A percentile compares a stretch with the other conserved stretches of the same genome.
phyloP scores from a whole-genome alignment of 2,888 invertebrate genomes.

The Drosophila birchii region DNA sequence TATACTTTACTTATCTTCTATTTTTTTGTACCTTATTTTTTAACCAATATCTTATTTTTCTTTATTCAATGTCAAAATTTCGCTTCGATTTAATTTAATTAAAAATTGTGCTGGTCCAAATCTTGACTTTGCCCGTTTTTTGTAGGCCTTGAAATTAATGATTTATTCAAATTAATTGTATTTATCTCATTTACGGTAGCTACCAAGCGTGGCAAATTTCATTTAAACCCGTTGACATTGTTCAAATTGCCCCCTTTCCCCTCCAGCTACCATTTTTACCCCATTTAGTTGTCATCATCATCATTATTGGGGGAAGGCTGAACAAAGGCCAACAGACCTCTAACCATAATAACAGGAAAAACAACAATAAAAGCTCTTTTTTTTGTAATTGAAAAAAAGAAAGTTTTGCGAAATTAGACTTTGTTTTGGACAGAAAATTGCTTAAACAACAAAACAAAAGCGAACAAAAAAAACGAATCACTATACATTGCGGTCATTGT shows the following conservation, averaged over 20 bases:
- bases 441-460: constrained; percentile 36
- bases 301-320: constrained; percentile 29
- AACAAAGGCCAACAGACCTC: constrained; percentile 27
- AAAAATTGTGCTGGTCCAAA: background rate
- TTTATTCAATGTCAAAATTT: constrained; percentile 5
- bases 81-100: constrained; percentile 16
- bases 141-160: constrained; percentile 59
- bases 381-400: constrained; percentile 67
- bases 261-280: constrained; percentile 16
- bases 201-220: constrained; percentile 33
- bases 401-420: constrained; percentile 62
- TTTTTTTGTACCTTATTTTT: constrained; percentile 16
- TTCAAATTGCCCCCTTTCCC: background rate
- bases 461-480: constrained; percentile 32
- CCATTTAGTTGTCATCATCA: constrained; percentile 42
- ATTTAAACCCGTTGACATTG: constrained; percentile 42
- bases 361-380: constrained; percentile 40
- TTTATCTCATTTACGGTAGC: constrained; percentile 38
- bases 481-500: constrained; percentile 57
- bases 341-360: constrained; percentile 21
- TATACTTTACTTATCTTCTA: background rate
- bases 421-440: constrained; percentile 45
- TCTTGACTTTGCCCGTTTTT: constrained; percentile 50
- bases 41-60: background rate
- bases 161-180: constrained; percentile 59